A percentile compares a stretch with the other conserved stretches of the same genome.
These are phyloP conservation scores for Gambusia holbrooki DNA, from an alignment of 2,113 vertebrate species.

Conservation along the genomic window DNA sequence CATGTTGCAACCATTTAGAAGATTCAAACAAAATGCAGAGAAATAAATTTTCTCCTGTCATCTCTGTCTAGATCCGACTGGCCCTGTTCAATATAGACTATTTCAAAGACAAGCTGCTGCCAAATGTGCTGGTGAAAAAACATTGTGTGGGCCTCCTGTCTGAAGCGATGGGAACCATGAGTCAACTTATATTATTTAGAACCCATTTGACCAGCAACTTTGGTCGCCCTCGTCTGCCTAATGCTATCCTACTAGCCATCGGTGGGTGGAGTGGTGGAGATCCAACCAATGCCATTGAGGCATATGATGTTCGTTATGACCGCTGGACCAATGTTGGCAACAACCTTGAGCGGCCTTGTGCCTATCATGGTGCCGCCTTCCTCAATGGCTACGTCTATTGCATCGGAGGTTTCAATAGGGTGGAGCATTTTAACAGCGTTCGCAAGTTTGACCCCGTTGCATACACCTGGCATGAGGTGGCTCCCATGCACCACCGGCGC, in stretches of 20 bases:
- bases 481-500: constrained; percentile 43
- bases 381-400: constrained; percentile 46
- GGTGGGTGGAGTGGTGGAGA: constrained; percentile 23
- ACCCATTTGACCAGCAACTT: neutral
- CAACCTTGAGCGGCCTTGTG: neutral
- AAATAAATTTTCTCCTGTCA: neutral
- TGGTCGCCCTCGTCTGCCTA: constrained; percentile 46
- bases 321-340: constrained; percentile 15
- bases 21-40: no score
- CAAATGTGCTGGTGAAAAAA: constrained; percentile 28
- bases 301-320: constrained; percentile 7
- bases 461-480: constrained; percentile 38
- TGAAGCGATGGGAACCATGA: fast-evolving
- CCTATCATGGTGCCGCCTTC: constrained; percentile 43
- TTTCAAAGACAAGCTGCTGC: constrained; percentile 1
- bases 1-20: no score
- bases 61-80: constrained; percentile 38
- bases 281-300: constrained; percentile 24
- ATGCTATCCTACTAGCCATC: constrained; percentile 37
- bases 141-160: neutral
- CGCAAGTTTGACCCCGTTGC: constrained; percentile 32
- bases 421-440: constrained; percentile 26
- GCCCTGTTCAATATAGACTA: neutral
- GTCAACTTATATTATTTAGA: neutral
- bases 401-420: constrained; percentile 41